A percentile compares a stretch with the other conserved stretches of the same genome.
These are phyloP conservation scores for Chrysodeixis includens DNA, from an alignment of 2,888 invertebrate species.

Conservation along the genomic window DNA sequence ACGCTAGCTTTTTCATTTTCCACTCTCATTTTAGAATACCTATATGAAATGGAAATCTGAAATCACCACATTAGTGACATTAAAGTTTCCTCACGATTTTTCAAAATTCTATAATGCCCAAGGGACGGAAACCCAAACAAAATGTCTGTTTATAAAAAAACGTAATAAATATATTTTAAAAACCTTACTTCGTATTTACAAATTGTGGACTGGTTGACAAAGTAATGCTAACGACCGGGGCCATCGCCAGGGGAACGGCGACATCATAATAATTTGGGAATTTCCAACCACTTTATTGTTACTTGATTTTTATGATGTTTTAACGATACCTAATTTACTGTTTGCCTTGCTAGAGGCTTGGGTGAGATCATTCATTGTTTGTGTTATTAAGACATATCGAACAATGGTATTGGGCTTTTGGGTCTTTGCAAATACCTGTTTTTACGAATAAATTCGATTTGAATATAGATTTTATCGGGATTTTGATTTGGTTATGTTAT, in stretches of 20 bases:
- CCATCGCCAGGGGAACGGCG: conserved; percentile 28
- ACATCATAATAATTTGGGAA: conserved; percentile 45
- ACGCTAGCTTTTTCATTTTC: too few relatives aligned
- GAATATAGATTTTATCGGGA: too few relatives aligned
- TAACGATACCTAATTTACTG: conserved; percentile 20
- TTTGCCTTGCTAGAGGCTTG: conserved; percentile 5
- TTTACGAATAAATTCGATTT: too few relatives aligned
- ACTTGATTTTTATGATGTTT: conserved; percentile 34
- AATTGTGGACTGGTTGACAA: conserved; percentile 49
- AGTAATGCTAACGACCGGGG: conserved; percentile 41
- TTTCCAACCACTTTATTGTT: conserved; percentile 35
- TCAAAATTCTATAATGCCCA: too few relatives aligned
- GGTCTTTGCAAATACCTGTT: neutral
- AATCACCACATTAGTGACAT: too few relatives aligned
- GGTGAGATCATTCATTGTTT: neutral
- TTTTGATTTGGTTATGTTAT: too few relatives aligned
- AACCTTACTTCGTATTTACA: conserved; percentile 27
- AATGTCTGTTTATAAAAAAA: neutral
- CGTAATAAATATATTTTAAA: conserved; percentile 10
- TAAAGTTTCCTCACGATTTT: too few relatives aligned
- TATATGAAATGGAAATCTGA: too few relatives aligned
- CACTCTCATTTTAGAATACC: too few relatives aligned
- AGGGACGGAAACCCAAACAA: neutral
- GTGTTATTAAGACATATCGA: neutral
- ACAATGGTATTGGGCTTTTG: neutral